phyloP scores from a whole-genome alignment of 2,888 invertebrate genomes.

The Macaria notata region DNA sequence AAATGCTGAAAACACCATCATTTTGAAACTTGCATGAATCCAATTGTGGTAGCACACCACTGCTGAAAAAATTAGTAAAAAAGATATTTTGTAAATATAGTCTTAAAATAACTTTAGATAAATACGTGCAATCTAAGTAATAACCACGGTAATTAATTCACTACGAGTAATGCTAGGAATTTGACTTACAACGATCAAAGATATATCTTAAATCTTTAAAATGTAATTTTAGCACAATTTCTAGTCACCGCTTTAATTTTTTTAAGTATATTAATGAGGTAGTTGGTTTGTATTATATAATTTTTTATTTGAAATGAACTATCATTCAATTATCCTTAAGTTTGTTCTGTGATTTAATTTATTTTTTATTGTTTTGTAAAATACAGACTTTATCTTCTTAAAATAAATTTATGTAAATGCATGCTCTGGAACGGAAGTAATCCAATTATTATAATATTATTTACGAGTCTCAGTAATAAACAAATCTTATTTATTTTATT shows the following conservation, averaged over 20 bases:
- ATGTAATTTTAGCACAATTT: constrained; percentile 31
- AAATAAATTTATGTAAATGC: too few species aligned
- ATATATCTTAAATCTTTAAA: constrained; percentile 48
- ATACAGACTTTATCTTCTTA: too few species aligned
- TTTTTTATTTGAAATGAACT: too few species aligned
- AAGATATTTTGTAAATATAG: constrained; percentile 79
- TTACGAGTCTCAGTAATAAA: too few species aligned
- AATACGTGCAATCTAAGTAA: constrained; percentile 73
- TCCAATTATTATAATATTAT: too few species aligned
- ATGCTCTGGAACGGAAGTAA: too few species aligned
- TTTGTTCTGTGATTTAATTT: too few species aligned
- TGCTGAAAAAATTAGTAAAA: constrained; percentile 62
- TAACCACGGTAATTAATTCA: constrained; percentile 54
- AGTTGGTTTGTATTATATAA: too few species aligned
- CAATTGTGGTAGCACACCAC: constrained; percentile 46
- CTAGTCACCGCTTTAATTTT: constrained; percentile 59
- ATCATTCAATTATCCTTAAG: too few species aligned
- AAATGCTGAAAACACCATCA: background rate
- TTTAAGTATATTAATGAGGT: too few species aligned
- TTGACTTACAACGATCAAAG: constrained; percentile 40
- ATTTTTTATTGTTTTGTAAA: too few species aligned
- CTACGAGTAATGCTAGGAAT: constrained; percentile 65
- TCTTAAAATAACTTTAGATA: constrained; percentile 43
- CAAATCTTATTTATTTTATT: too few species aligned
- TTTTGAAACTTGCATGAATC: constrained; percentile 48